Base-by-base conservation (phyloP, 2,888 invertebrate species). In the Aproaerema taeniolella region DNA sequence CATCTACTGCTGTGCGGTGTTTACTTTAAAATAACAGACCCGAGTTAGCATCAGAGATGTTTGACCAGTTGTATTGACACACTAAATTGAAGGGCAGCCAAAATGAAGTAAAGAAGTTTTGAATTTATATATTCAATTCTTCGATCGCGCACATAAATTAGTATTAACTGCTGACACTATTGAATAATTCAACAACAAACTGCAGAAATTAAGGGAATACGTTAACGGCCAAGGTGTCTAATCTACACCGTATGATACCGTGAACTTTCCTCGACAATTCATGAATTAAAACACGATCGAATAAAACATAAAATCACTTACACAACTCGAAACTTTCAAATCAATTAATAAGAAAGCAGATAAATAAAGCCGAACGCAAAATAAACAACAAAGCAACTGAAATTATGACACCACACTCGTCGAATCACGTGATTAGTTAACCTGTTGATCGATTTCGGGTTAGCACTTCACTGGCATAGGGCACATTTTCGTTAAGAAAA, bases 401-500 rank as follows among this genome's bases (percentile, higher is more conserved):
- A 77, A 73, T 67, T 71, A 74, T 78, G 78, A 77, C 81, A 83
- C 81, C 64, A 72, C 77, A 75, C 68, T n/a, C 65, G 66, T 67
- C 70, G 64, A 75, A 75, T 74, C 25, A 75, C 71, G 70, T 76
- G 77, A 12, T 24, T 6, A 35, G 34, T 50, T 43, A 43, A 49
- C 47, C 47, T 56, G 58, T 60, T 59, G 53, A 57, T 58, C 50
- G 49, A 48, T 52, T 50, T 50, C 40, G 54, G 52, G 58, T 73
- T 60, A 68, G 53, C 78, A 81, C 79, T 76, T 68, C 82, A 83
- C 83, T 75, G 42, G 71, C 85, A 85, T 83, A 74, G 61, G 67
- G 50, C 72, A 76, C 80, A 80, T 83, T 85, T 85, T 83, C 76
- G 50, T 62, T 42, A 53, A 62, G 77, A 80, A 85, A 85, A 83